phyloP scores from a whole-genome alignment of 2,113 vertebrate species.

The Lamprotornis superbus region DNA sequence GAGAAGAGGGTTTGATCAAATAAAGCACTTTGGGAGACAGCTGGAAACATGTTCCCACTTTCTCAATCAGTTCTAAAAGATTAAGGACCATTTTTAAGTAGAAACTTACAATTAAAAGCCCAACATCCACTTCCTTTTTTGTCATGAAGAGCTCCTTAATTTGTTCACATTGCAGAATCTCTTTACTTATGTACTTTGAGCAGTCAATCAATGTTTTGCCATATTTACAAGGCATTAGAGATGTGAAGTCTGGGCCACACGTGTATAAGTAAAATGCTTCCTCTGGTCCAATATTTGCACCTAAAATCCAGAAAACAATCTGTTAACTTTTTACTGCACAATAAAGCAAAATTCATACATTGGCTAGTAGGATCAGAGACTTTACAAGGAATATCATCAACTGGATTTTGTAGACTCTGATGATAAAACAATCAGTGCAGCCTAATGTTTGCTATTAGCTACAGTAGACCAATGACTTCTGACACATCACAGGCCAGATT shows the following conservation, averaged over 20 bases:
- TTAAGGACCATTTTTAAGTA: not conserved
- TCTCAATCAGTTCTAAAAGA: not conserved
- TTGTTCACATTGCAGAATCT: conserved; percentile 86
- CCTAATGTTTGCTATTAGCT: not conserved
- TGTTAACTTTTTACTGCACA: not conserved
- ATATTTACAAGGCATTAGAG: conserved; percentile 95
- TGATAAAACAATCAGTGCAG: not conserved
- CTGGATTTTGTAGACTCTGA: not conserved
- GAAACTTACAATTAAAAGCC: conserved; percentile 86
- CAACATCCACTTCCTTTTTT: conserved; percentile 84
- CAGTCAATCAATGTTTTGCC: conserved; percentile 78
- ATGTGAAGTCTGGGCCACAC: conserved; percentile 90
- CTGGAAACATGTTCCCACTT: not conserved
- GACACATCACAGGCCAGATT: not conserved
- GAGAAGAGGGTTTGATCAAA: not conserved
- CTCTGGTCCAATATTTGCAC: conserved; percentile 86
- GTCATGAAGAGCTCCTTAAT: conserved; percentile 88
- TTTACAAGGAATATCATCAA: not conserved
- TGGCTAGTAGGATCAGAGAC: not conserved
- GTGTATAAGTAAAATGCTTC: conserved; percentile 92
- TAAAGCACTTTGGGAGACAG: not conserved
- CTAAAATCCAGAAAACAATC: conserved; percentile 64
- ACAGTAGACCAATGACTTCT: not conserved
- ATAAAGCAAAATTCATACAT: not conserved
- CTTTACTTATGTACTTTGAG: conserved; percentile 89